These are phyloP conservation scores for Mactromeris polynyma DNA, from an alignment of 2,888 invertebrate species.

Conservation along the genomic window DNA sequence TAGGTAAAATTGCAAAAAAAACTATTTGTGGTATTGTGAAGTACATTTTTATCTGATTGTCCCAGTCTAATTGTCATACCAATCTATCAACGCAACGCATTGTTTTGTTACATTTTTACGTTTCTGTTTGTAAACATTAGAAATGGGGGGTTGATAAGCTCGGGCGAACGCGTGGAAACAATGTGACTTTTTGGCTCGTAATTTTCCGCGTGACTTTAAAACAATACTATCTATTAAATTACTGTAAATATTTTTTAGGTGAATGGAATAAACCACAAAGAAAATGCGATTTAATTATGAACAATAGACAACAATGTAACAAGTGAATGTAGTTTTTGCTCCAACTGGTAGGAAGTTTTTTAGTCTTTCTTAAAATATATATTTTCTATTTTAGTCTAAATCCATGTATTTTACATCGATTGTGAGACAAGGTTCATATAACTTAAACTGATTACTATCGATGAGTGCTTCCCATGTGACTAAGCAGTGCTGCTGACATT, in stretches of 20 bases:
- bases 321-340: too few relatives aligned
- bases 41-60: background rate
- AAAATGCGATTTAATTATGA: background rate
- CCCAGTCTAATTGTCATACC: background rate
- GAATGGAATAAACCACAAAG: background rate
- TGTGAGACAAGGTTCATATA: too few relatives aligned
- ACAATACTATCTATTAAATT: background rate
- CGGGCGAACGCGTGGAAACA: background rate
- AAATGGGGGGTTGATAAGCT: background rate
- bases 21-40: background rate
- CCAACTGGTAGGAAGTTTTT: too few relatives aligned
- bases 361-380: too few relatives aligned
- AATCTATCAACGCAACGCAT: background rate
- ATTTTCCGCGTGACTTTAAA: background rate
- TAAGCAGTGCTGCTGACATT: too few relatives aligned
- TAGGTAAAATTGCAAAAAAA: slow-evolving; percentile 27
- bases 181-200: slow-evolving; percentile 1
- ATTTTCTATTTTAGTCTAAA: too few relatives aligned
- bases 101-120: slow-evolving; percentile 3
- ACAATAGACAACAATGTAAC: too few relatives aligned
- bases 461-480: too few relatives aligned
- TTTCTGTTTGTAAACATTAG: slow-evolving; percentile 15
- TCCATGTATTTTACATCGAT: too few relatives aligned
- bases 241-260: background rate
- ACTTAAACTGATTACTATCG: too few relatives aligned